Evolutionary conservation across 92 coral and sea anemone species (phyloP), one percentile per base, ranked within the genome.

Genomic region (Chrysogorgia sp.): DNA sequence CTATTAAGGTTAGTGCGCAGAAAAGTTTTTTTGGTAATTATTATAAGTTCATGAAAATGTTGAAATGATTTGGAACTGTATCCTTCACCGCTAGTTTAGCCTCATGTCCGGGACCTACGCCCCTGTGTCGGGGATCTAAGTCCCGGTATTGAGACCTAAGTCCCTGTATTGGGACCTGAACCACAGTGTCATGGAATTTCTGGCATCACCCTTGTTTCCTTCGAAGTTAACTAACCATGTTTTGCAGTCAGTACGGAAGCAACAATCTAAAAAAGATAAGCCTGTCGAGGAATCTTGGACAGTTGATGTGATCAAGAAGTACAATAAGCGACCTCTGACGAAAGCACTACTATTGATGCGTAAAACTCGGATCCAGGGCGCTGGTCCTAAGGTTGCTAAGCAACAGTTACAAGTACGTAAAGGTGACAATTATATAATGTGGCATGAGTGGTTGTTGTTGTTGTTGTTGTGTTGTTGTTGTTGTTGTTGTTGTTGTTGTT

Each of bases 321-420:
- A 91, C 61, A 87, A 64, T 29, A 91, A 88, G 79, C 83, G 84
- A 52, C 87, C 97, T 1, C 66, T 94, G 61, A 91, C 94, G 57
- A 91, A 92, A 77, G 98, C 98, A 1, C 60, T 94, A 70, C 71
- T 91, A 22, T 83, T 91, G 22, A 94, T 94, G 97, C 97, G 91
- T 76, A 85, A 77, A 58, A 93, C 97, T 10, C 90, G 84, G 2
- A 79, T 80, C 60, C 62, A 83, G 22, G 89, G 79, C 22, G 57
- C 76, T 2, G 59, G 75, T 61, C 60, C 45, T 66, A 83, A 87
- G 59, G 80, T 65, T 58, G 64, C 83, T 2, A 92, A 90, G 56
- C 78, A 96, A n/a, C 82, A 91, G 37, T 81, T 83, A 20, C 98
- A 94, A 84, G 58, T 85, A 19, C 92, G 70, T 92, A 63, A n/a